A percentile compares a stretch with the other conserved stretches of the same genome.
These are phyloP conservation scores for Papilio glaucus DNA, from an alignment of 1,140 invertebrate genomes.

Conservation along the genomic window DNA sequence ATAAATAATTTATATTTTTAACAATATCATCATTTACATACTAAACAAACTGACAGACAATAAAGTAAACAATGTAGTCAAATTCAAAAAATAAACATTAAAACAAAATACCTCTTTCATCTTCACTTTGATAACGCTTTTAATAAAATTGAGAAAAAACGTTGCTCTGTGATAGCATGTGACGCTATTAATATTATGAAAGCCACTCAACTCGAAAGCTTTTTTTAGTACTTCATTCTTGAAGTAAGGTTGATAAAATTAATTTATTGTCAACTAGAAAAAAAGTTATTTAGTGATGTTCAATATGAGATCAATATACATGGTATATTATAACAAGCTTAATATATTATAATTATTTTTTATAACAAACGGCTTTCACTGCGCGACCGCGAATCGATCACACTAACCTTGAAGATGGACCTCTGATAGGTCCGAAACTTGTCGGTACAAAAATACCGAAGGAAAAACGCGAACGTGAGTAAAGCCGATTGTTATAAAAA, in stretches of 20 bases:
- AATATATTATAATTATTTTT: too few relatives aligned
- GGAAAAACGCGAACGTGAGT: too few relatives aligned
- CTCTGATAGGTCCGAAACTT: too few relatives aligned
- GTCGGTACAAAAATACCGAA: too few relatives aligned
- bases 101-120: not conserved
- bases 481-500: too few relatives aligned
- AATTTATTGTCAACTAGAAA: not conserved
- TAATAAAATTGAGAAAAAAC: constrained; percentile 16
- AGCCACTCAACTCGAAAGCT: not conserved
- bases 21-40: too few relatives aligned
- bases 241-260: not conserved
- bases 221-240: constrained; percentile 14
- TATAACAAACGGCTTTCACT: too few relatives aligned
- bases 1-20: too few relatives aligned
- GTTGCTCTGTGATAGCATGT: constrained; percentile 6
- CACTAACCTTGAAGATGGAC: too few relatives aligned
- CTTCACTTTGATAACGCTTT: constrained; percentile 8
- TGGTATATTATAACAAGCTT: too few relatives aligned
- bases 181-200: constrained; percentile 11
- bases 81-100: not conserved
- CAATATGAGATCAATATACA: not conserved
- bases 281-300: not conserved
- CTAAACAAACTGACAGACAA: too few relatives aligned
- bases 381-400: too few relatives aligned
- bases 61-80: not conserved